Evolutionary conservation across 2,797 vertebrate genomes (phyloP).

Genomic region (Siniperca undulata): DNA sequence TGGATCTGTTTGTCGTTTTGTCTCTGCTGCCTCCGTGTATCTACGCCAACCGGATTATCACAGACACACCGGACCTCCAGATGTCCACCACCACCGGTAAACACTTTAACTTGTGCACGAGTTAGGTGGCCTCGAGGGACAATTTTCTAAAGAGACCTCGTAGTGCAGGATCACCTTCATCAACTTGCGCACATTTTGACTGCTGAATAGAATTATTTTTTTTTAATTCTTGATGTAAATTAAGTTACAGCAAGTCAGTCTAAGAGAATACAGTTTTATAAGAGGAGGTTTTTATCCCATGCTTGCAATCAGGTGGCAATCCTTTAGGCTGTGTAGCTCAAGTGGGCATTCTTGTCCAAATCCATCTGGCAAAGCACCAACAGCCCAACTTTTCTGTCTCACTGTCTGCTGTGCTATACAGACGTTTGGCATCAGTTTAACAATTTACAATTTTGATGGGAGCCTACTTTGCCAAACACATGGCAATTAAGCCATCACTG

Average conservation of each 20-base stretch:
- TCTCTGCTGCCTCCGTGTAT: constrained; percentile 38
- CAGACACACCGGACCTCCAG: constrained; percentile 27
- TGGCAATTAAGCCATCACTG: neutral
- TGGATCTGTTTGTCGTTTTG: constrained; percentile 53
- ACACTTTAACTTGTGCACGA: neutral
- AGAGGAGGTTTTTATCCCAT: neutral
- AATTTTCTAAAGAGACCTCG: neutral
- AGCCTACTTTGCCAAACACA: constrained; percentile 25
- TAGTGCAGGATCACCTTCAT: neutral
- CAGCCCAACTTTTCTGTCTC: constrained; percentile 10
- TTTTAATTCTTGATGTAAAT: neutral
- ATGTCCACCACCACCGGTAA: constrained; percentile 73
- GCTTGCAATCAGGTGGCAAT: constrained; percentile 29
- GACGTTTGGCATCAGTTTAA: constrained; percentile 10
- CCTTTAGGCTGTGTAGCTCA: constrained; percentile 30
- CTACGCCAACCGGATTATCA: constrained; percentile 50
- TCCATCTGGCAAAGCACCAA: constrained; percentile 33
- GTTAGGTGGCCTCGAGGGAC: constrained; percentile 37
- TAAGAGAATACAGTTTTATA: neutral
- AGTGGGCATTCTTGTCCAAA: constrained; percentile 26
- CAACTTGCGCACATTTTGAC: neutral
- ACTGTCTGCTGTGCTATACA: constrained; percentile 18
- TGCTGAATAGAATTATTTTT: neutral
- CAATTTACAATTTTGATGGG: constrained; percentile 15
- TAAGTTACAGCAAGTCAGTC: neutral